Evolutionary conservation across 1,140 invertebrate genomes (phyloP), one percentile per base, ranked within the genome.

Genomic region (Drosophila kikkawai): DNA sequence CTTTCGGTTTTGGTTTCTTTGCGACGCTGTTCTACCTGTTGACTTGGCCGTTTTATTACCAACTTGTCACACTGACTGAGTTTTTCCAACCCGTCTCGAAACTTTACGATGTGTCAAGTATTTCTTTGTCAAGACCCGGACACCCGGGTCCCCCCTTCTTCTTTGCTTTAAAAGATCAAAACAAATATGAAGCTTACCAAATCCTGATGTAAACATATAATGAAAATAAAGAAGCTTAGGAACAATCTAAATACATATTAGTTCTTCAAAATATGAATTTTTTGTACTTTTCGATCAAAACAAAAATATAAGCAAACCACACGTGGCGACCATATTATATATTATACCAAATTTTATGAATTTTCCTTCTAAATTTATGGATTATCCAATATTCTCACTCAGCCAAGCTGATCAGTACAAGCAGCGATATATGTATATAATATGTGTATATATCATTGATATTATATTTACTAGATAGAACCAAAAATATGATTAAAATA

Each of bases 41-140:
- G 69, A 61, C 64, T 76, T 66, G 42, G 76, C 50, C 59, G 64
- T 70, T 58, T 77, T 60, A 76, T 80, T 75, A 48, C 39, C 55
- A 37, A 41, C 41, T 61, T 83, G 76, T 75, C 73, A 75, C 73
- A 75, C 59, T 75, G 70, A 75, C 73, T 75, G 73, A 75, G 51
- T 75, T 76, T 76, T 75, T 34, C 63, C 59, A 67, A 68, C 50
- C 19, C 37, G 61, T 36, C 48, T 66, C 15, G 19, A 63, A 63
- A 56, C 68, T 73, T 73, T 53, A 51, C 50, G 68, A 61, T 60
- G 70, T 73, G 70, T 73, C 70, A 73, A 42, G 39, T 42, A 22
- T 37, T 36, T 39, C 37, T 22, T 56, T 47, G 11, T 39, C 19
- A 39, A 39, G 34, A 13, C 26, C 26, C 19, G 13, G 17, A 22